Evolutionary conservation across 2,797 vertebrate species (phyloP), one percentile per base, ranked within the genome.

Genomic region (Cossypha niveicapilla): DNA sequence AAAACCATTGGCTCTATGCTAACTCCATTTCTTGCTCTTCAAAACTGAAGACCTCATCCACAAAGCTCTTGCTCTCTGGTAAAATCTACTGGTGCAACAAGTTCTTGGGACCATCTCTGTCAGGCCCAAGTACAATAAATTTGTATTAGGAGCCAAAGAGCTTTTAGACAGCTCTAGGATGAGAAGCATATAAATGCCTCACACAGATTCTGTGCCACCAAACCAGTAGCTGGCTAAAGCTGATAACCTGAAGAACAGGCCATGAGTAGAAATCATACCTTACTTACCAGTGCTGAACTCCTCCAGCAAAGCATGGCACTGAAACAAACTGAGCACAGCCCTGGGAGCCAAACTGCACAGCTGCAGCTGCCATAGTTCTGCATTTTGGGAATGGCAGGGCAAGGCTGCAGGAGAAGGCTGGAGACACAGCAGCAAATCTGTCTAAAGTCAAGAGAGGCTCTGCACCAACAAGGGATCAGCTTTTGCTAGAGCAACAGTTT

Each of bases 401-500:
- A 47, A 16, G 18, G 21, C 9, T 32, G n/a, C 27, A 81, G n/a
- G 6, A 16, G 13, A 70, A 76, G 35, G 28, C n/a, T 89, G 0
- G 0, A 92, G 41, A 84, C 9, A 45, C 13, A 32, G 37, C 21
- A 84, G n/a, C 18, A 82, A 70, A 92, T 17, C 27, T 39, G 11
- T 19, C 58, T 50, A 19, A 81, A 94, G 73, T 37, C 32, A 54
- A 44, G 19, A 58, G 37, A 41, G 37, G 13, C 44, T 53, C 19
- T 4, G 3, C 57, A 89, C 28, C 44, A 91, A 25, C 23, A 50
- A 34, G 71, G 65, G 42, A 72, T 50, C 60, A 41, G 1, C 35
- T 90, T 27, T 65, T 67, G 9, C 86, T 72, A 35, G 51, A 92
- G 41, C 80, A 92, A 85, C 27, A 74, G 71, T 89, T 74, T 77